Base-by-base conservation (phyloP, 2,888 invertebrate species). In the Leptinotarsa juncta region DNA sequence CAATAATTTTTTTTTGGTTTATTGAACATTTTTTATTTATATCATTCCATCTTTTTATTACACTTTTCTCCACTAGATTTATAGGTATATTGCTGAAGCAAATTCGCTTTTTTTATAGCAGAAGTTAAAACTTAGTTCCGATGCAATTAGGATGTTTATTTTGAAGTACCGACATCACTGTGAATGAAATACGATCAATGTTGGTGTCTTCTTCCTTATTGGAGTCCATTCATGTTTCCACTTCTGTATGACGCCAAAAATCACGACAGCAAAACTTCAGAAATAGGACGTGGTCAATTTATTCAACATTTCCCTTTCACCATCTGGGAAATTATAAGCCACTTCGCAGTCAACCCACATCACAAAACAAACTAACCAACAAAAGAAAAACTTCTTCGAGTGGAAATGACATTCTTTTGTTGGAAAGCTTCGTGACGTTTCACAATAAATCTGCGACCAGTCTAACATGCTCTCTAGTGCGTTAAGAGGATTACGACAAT, bases 401-500 rank as follows among this genome's bases (percentile, higher is more conserved):
- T 42, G 18, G 32, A 62, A 62, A 62, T 42, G 62, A 42, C 62
- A 32, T 62, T 42, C 32, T 62, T 26, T 62, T 42, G 62, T 62
- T 14, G 42, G 32, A 26, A 57, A 42, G 62, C 32, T n/a, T n/a
- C 62, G 16, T 62, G 62, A 42, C 62, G 42, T 42, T n/a, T 62
- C 4, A 62, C 62, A 62, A 62, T 62, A n/a, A 32, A 62, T 62
- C 62, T 32, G 62, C 16, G 20, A 62, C 32, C 14, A 26, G 15
- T 23, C 32, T 42, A 14, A 62, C 62, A 62, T 62, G 62, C 62
- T 62, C 62, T 62, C 62, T 26, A 42, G 32, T 26, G 62, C 42
- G 42, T 42, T 42, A 18, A 62, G 62, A 62, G 62, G 62, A 62
- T 62, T 62, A 62, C 62, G 42, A 42, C 26, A 42, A n/a, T 32